Percentiles rank a stretch among this genome's conserved stretches.
phyloP scores from a whole-genome alignment of 2,797 vertebrate genomes.

The Poliocrania exsul region DNA sequence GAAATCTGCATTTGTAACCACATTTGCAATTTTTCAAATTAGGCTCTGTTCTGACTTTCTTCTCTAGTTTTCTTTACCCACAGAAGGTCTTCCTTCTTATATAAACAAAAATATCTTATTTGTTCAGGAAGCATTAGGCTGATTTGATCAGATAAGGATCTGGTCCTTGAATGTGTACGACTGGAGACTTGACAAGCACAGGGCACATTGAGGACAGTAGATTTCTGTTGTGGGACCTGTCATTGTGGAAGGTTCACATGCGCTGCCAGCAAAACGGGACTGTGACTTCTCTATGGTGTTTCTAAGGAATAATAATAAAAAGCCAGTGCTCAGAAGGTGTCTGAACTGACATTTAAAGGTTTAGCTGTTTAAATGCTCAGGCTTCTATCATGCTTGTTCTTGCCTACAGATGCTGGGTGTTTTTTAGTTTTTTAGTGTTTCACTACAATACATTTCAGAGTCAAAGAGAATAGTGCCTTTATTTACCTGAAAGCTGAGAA shows the following conservation, averaged over 20 bases:
- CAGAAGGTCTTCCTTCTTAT: background rate
- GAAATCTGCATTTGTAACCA: background rate
- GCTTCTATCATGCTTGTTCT: background rate
- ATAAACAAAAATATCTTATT: background rate
- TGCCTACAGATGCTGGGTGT: background rate
- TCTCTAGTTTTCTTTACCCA: background rate
- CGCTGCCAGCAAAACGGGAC: background rate
- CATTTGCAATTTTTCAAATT: background rate
- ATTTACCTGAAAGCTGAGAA: background rate
- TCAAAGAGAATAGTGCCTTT: background rate
- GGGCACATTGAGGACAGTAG: background rate
- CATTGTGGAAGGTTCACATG: background rate
- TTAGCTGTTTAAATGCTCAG: background rate
- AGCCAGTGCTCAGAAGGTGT: background rate
- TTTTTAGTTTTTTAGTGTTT: background rate
- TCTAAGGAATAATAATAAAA: background rate
- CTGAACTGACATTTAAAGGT: background rate
- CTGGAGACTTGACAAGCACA: background rate
- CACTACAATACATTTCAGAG: background rate
- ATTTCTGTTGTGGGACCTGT: background rate
- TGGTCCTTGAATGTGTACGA: background rate
- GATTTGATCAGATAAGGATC: background rate
- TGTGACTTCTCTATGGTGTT: background rate
- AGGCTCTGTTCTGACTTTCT: accelerated
- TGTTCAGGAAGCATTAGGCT: background rate